Evolutionary conservation across 1,140 invertebrate genomes (phyloP), one percentile per base, ranked within the genome.

Genomic region (Dufourea novaeangliae): DNA sequence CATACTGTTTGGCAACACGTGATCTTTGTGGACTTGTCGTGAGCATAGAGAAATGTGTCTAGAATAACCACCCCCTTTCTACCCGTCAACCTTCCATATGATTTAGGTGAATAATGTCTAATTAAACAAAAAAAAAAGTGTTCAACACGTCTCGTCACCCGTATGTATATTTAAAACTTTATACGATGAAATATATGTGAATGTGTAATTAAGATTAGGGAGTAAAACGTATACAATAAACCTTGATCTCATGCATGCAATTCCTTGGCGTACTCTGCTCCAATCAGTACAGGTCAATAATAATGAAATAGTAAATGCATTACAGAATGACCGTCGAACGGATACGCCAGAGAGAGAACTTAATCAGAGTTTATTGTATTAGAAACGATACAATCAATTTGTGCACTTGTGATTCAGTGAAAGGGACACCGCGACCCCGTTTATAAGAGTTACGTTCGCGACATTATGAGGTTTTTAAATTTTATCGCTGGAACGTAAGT

Each of bases 331-430:
- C 20, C 41, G 3, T n/a, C 6, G 72, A 44, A 61, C 39, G 63
- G 68, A 57, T n/a, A 56, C 52, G 72, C 67, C 52, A 75, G 39
- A n/a, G n/a, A n/a, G n/a, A n/a, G n/a, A 75, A 20, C 37, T 22
- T 39, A 69, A 76, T 76, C 73, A 69, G 54, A 76, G 73, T 69
- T 76, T 76, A 76, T 76, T 69, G 73, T 69, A 76, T 59, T 76
- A 68, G 50, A 76, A 69, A 76, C 29, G 54, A 75, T 69, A 69
- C 64, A 69, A 76, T 76, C 73, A 69, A 76, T 76, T 59, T 56
- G 73, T 59, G 73, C 64, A 76, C 52, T 76, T 76, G 73, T 76
- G 73, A 69, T 69, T 69, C 59, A 75, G 39, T 22, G 34, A 66
- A 54, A 64, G 64, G 32, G 10, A 25, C 64, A 56, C 54, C 37